Evolutionary conservation across 2,888 invertebrate species (phyloP).

Genomic region (Leptopterna dolabrata): DNA sequence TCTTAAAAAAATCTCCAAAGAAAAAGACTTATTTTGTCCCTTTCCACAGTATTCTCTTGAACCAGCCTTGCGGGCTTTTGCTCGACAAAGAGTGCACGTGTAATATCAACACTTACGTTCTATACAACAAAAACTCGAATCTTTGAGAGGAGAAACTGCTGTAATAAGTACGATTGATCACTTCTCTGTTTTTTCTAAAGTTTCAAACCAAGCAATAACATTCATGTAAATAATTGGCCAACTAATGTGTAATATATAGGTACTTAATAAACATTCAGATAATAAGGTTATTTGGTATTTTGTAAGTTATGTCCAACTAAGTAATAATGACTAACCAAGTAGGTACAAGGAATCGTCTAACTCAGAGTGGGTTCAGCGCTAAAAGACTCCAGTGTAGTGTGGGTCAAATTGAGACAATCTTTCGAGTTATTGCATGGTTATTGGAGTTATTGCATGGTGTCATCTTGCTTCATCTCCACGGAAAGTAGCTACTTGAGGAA

Average conservation of each 20-base stretch:
- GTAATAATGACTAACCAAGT: no score
- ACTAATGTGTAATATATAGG: neutral
- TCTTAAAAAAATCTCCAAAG: conserved; percentile 61
- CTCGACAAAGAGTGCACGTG: conserved; percentile 64
- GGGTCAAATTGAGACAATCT: no score
- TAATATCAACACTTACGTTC: conserved; percentile 57
- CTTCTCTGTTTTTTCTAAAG: neutral
- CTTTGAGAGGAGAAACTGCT: neutral
- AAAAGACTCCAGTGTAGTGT: no score
- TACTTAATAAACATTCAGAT: neutral
- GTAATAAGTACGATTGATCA: neutral
- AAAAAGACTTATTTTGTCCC: conserved; percentile 39
- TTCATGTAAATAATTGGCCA: neutral
- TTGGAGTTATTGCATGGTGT: no score
- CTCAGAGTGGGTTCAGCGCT: no score
- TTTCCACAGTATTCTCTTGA: conserved; percentile 59
- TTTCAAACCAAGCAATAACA: neutral
- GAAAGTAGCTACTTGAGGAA: no score
- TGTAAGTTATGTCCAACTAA: no score
- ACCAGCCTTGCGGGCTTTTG: conserved; percentile 64
- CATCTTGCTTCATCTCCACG: no score
- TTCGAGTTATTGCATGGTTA: no score
- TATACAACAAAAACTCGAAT: conserved; percentile 26
- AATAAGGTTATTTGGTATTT: neutral
- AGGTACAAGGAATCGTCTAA: no score